These are phyloP conservation scores for Oscheius sp. DNA, from an alignment of 2,888 invertebrate genomes.

Conservation along the genomic window DNA sequence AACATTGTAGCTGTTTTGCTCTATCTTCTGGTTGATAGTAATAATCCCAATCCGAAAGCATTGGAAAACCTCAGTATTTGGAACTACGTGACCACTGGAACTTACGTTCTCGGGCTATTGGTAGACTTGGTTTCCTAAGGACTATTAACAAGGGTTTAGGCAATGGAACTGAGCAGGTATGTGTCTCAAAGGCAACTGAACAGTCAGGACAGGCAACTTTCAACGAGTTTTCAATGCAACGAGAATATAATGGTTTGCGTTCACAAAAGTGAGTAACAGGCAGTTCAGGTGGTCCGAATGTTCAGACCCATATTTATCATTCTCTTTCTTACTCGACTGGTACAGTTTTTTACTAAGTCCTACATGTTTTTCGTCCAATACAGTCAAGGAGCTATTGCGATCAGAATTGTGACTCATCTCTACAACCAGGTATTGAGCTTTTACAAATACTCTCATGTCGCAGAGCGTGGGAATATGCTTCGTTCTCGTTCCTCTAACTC, in stretches of 20 bases:
- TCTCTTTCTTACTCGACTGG: constrained; percentile 14
- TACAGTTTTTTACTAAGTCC: constrained; percentile 9
- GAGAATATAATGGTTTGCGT: constrained; percentile 25
- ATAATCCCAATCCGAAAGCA: too few relatives aligned
- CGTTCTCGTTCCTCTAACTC: constrained; percentile 12
- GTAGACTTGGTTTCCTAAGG: neutral
- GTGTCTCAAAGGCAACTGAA: constrained; percentile 11
- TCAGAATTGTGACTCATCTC: constrained; percentile 27
- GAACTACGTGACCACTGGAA: constrained; percentile 18
- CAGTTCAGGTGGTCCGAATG: constrained; percentile 26
- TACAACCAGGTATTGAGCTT: constrained; percentile 16
- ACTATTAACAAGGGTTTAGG: neutral
- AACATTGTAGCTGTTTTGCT: neutral
- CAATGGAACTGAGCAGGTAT: constrained; percentile 20
- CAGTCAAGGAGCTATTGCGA: constrained; percentile 6
- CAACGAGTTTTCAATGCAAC: constrained; percentile 31
- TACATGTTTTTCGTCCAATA: constrained; percentile 8
- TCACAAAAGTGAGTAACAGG: neutral
- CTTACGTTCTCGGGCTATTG: constrained; percentile 15
- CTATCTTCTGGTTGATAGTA: neutral
- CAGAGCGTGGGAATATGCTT: constrained; percentile 31
- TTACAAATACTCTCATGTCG: neutral
- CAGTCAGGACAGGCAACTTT: constrained; percentile 18
- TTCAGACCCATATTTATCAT: constrained; percentile 24
- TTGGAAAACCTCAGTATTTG: neutral